phyloP scores from a whole-genome alignment of 1,140 invertebrate genomes.

The Tetraneura akinire region DNA sequence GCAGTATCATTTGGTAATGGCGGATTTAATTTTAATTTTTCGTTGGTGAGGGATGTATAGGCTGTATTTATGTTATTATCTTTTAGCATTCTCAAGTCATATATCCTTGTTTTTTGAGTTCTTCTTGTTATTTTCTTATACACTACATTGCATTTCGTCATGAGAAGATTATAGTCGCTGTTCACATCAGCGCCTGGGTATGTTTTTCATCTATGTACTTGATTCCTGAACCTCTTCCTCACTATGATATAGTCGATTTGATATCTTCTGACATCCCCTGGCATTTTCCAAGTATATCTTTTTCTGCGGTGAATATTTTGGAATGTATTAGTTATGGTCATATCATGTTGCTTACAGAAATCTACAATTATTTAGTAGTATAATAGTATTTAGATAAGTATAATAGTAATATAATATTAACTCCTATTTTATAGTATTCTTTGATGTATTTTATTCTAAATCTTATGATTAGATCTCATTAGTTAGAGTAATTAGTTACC shows the following conservation, averaged over 20 bases:
- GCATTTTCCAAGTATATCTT: constrained; percentile 58
- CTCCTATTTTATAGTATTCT: too few relatives aligned
- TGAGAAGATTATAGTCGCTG: constrained; percentile 57
- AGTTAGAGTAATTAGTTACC: too few relatives aligned
- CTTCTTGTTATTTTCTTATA: too few relatives aligned
- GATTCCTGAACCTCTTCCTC: neutral
- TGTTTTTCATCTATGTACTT: neutral
- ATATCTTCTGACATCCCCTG: constrained; percentile 29
- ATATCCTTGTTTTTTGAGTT: neutral
- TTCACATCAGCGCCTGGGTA: constrained; percentile 47
- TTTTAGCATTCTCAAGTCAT: too few relatives aligned
- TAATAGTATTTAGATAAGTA: too few relatives aligned
- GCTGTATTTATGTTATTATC: neutral
- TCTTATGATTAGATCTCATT: too few relatives aligned
- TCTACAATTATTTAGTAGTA: too few relatives aligned
- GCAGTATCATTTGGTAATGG: constrained; percentile 1
- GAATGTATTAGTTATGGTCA: too few relatives aligned
- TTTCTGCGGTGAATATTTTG: too few relatives aligned
- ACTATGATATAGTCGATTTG: neutral
- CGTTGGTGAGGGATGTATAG: neutral
- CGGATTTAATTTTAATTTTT: constrained; percentile 44
- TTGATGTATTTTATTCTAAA: too few relatives aligned
- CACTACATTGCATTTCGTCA: constrained; percentile 46
- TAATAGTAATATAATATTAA: too few relatives aligned
- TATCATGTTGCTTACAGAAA: too few relatives aligned